Conservation (phyloP, 2,888 invertebrate species). For the Tanypteryx hageni region DNA sequence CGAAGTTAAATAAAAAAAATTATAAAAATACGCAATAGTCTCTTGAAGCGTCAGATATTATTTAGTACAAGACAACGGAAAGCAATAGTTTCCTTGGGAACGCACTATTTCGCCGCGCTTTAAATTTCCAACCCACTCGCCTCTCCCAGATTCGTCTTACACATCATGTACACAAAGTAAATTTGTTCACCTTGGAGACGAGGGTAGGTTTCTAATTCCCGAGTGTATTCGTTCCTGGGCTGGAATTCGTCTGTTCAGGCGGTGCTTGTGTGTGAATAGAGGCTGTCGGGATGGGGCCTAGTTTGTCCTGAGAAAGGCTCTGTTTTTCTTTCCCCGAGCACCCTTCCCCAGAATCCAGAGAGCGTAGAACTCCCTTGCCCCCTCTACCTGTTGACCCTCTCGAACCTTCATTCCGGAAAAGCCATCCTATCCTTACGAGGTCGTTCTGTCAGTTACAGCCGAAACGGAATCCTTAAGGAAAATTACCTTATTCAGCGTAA, state of each 20-base stretch:
- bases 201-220: background rate
- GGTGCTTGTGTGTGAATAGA: background rate
- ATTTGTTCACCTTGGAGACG: background rate
- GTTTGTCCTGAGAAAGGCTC: background rate
- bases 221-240: background rate
- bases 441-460: no score
- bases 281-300: background rate
- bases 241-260: background rate
- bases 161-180: no score
- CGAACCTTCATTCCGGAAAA: background rate
- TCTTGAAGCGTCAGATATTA: no score
- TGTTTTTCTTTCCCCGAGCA: background rate
- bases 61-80: no score
- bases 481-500: background rate
- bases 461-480: background rate
- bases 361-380: background rate
- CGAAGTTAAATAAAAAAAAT: no score
- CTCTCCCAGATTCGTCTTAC: no score
- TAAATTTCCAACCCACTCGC: no score
- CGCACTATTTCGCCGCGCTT: no score
- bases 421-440: background rate
- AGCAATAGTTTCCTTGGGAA: no score
- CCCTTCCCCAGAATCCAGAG: background rate
- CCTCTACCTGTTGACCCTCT: background rate
- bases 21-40: no score